A percentile compares a stretch with the other conserved stretches of the same genome.
phyloP scores from a whole-genome alignment of 2,113 vertebrate genomes.

The Callopanchax toddi region DNA sequence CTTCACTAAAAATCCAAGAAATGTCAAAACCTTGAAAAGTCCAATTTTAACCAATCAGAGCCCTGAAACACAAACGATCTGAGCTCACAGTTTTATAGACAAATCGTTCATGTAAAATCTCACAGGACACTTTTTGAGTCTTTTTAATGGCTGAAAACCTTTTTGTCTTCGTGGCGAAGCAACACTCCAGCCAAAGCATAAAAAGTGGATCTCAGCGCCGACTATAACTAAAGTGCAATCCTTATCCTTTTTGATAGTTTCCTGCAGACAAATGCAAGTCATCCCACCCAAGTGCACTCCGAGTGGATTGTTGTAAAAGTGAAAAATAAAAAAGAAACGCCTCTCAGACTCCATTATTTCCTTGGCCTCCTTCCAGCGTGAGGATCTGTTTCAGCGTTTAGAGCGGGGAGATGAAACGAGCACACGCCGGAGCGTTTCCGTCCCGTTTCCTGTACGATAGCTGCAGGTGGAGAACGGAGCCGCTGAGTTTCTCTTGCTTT shows the following conservation, averaged over 20 bases:
- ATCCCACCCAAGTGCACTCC: slow-evolving; percentile 58
- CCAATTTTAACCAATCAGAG: too few relatives aligned
- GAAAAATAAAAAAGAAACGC: not conserved
- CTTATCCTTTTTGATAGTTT: slow-evolving; percentile 58
- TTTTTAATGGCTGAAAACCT: slow-evolving; percentile 11
- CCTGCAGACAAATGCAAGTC: slow-evolving; percentile 62
- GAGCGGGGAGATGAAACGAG: slow-evolving; percentile 49
- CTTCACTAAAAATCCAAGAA: too few relatives aligned
- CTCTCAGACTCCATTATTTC: slow-evolving; percentile 63
- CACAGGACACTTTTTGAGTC: not conserved
- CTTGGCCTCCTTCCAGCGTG: slow-evolving; percentile 41
- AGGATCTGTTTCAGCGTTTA: slow-evolving; percentile 54
- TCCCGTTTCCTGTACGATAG: slow-evolving; percentile 48
- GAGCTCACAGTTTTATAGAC: too few relatives aligned
- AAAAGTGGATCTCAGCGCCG: slow-evolving; percentile 32
- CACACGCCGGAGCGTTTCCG: slow-evolving; percentile 31
- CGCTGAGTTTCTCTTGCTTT: slow-evolving; percentile 56
- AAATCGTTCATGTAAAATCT: not conserved
- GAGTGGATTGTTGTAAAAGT: slow-evolving; percentile 34
- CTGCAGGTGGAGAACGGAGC: slow-evolving; percentile 64
- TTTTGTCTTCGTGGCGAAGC: slow-evolving; percentile 10
- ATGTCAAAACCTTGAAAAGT: too few relatives aligned
- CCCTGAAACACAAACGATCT: too few relatives aligned
- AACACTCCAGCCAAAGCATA: not conserved
- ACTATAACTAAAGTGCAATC: slow-evolving; percentile 48